These are phyloP conservation scores for Brachyptera risi DNA, from an alignment of 2,888 invertebrate genomes.

Conservation along the genomic window DNA sequence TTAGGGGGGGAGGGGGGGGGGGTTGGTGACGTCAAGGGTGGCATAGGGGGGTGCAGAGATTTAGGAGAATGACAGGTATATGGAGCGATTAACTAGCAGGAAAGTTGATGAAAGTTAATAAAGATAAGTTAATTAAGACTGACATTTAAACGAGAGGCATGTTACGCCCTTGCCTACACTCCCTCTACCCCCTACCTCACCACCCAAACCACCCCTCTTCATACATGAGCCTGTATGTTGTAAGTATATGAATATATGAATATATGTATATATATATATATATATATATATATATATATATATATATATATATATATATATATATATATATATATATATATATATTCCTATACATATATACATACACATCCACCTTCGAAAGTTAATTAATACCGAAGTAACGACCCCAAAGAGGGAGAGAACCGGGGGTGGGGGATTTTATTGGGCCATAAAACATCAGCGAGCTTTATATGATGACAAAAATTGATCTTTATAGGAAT, in stretches of 20 bases:
- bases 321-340: conserved; percentile 28
- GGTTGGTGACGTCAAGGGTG: not conserved
- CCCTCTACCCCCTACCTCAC: no score
- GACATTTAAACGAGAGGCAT: conserved; percentile 22
- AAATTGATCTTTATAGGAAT: no score
- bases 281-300: conserved; percentile 28
- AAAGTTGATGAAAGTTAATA: conserved; percentile 22
- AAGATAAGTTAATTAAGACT: conserved; percentile 17
- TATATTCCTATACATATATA: no score
- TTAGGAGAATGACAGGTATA: conserved; percentile 17
- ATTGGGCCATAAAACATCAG: no score
- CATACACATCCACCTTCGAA: no score
- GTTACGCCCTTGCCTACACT: no score
- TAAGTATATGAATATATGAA: conserved; percentile 28
- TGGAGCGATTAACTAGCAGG: conserved; percentile 16
- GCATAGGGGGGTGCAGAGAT: not conserved
- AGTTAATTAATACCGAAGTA: no score
- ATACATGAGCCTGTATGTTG: no score
- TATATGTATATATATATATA: conserved; percentile 28
- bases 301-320: conserved; percentile 28
- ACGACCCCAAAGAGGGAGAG: no score
- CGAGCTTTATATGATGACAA: no score
- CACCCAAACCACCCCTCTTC: no score
- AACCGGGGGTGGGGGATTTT: no score
- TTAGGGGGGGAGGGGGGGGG: not conserved